phyloP scores from a whole-genome alignment of 2,113 vertebrate species.

The Hucho hucho region DNA sequence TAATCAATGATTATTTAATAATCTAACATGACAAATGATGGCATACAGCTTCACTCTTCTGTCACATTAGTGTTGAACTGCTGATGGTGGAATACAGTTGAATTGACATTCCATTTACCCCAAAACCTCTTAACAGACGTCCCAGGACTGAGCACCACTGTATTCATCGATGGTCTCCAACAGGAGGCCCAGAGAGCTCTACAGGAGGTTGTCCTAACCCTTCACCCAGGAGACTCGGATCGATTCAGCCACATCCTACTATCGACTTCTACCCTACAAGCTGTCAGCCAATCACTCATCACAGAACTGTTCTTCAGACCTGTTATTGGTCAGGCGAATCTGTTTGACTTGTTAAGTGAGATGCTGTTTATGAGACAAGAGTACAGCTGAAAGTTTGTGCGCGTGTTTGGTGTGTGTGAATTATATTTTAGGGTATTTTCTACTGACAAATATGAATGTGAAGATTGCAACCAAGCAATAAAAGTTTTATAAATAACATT shows the following conservation, averaged over 20 bases:
- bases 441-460: constrained; percentile 2
- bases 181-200: constrained; percentile 74
- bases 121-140: constrained; percentile 53
- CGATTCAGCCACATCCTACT: constrained; percentile 68
- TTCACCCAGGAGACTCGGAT: constrained; percentile 58
- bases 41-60: background rate
- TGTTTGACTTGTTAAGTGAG: constrained; percentile 70
- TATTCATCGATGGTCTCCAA: constrained; percentile 72
- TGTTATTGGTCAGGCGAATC: constrained; percentile 70
- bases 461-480: background rate
- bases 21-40: background rate
- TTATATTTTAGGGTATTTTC: constrained; percentile 1
- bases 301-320: constrained; percentile 82
- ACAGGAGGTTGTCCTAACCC: constrained; percentile 64
- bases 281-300: constrained; percentile 67
- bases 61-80: background rate
- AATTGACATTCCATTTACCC: background rate
- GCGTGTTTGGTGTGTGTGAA: background rate
- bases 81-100: background rate
- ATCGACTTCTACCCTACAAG: constrained; percentile 59
- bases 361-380: constrained; percentile 67
- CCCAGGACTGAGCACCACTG: constrained; percentile 61
- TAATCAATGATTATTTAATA: background rate
- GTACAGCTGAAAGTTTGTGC: background rate
- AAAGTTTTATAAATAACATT: background rate